Percentiles rank a stretch among this genome's conserved stretches.
phyloP scores from a whole-genome alignment of 2,797 vertebrate species.

The Protosalanx chinensis region DNA sequence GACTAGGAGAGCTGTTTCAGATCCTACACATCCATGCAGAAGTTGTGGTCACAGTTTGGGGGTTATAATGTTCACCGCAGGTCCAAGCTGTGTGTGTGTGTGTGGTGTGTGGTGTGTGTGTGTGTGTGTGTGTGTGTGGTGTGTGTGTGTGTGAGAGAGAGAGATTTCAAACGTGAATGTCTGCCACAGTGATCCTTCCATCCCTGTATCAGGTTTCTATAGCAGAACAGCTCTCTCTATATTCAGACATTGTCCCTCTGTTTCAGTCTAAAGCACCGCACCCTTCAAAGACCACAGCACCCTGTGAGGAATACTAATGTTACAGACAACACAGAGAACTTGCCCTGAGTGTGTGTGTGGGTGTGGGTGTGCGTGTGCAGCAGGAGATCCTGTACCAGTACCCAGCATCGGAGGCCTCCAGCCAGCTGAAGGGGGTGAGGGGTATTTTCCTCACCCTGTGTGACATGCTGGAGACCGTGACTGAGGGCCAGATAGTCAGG shows the following conservation, averaged over 20 bases:
- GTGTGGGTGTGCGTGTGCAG: constrained; percentile 50
- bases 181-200: constrained; percentile 11
- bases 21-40: too few species aligned
- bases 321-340: constrained; percentile 19
- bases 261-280: constrained; percentile 5
- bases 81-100: not conserved
- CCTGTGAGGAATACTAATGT: constrained; percentile 52
- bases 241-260: constrained; percentile 35
- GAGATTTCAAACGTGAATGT: constrained; percentile 19
- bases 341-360: constrained; percentile 8
- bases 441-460: constrained; percentile 95
- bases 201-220: constrained; percentile 52
- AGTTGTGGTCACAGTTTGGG: not conserved
- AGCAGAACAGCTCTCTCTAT: constrained; percentile 23
- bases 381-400: constrained; percentile 96
- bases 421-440: constrained; percentile 87
- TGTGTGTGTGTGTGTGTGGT: not conserved
- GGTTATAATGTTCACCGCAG: constrained; percentile 10
- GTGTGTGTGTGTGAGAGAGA: not conserved
- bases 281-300: constrained; percentile 28
- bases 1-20: constrained; percentile 34
- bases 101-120: not conserved
- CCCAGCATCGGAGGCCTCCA: constrained; percentile 84
- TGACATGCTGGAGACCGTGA: constrained; percentile 94
- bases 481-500: constrained; percentile 88